A percentile compares a stretch with the other conserved stretches of the same genome.
phyloP scores from a whole-genome alignment of 1,140 invertebrate species.

The Heliconius congener region DNA sequence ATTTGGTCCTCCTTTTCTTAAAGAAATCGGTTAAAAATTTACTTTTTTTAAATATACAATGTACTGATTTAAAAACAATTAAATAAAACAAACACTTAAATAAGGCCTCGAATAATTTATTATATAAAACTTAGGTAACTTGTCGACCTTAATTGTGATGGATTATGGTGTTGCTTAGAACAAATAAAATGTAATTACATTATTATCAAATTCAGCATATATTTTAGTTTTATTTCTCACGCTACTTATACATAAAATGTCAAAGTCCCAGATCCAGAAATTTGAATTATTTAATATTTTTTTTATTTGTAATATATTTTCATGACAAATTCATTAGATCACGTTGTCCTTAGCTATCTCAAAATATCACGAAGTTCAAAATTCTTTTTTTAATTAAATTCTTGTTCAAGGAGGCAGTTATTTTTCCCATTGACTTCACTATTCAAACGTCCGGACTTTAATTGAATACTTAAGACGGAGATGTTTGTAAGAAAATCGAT shows the following conservation, averaged over 20 bases:
- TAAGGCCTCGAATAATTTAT: conserved; percentile 39
- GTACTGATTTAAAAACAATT: background rate
- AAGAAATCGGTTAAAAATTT: background rate
- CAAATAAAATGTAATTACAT: conserved; percentile 14
- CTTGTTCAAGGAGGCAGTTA: conserved; percentile 8
- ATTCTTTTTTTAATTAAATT: conserved; percentile 9
- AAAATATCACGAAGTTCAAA: background rate
- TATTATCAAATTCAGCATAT: conserved; percentile 11
- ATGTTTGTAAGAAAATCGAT: conserved; percentile 5
- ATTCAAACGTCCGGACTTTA: background rate
- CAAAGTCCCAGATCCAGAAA: background rate
- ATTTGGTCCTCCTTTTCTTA: no score
- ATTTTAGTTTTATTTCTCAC: background rate
- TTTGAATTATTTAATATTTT: background rate
- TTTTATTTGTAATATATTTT: background rate
- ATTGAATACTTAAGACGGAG: background rate
- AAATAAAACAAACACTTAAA: conserved; percentile 29
- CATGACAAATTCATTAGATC: background rate
- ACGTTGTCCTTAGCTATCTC: conserved; percentile 3
- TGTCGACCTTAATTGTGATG: conserved; percentile 46
- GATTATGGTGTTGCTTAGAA: conserved; percentile 32
- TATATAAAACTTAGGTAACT: conserved; percentile 29
- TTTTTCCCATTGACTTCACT: conserved; percentile 9
- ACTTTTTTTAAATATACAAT: background rate
- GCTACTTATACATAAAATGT: conserved; percentile 6